These are phyloP conservation scores for Hydraecia micacea DNA, from an alignment of 2,888 invertebrate species.

Conservation along the genomic window DNA sequence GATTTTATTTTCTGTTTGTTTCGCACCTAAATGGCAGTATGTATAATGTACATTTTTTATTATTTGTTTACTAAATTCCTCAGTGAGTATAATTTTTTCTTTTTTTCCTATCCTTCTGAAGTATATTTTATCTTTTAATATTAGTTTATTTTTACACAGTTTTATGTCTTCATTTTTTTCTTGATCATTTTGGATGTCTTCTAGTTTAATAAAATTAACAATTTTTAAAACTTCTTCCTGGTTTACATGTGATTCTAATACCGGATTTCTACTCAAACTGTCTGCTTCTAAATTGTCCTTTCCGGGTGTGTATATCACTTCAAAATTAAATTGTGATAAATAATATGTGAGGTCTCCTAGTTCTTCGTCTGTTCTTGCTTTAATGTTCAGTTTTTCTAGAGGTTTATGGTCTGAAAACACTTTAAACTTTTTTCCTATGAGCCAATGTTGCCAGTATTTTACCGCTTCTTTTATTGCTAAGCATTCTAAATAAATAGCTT, in stretches of 20 bases:
- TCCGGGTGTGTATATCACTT: background rate
- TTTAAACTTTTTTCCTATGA: background rate
- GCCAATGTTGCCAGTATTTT: slow-evolving; percentile 19
- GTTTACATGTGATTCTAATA: background rate
- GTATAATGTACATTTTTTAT: background rate
- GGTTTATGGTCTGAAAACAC: background rate
- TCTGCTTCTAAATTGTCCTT: slow-evolving; percentile 14
- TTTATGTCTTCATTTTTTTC: slow-evolving; percentile 5
- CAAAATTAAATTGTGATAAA: background rate
- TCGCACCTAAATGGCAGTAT: background rate
- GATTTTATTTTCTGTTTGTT: background rate
- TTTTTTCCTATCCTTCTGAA: background rate
- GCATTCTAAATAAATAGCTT: slow-evolving; percentile 1
- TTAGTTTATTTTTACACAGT: background rate
- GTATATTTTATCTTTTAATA: background rate
- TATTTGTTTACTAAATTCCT: background rate
- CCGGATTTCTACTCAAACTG: slow-evolving; percentile 1
- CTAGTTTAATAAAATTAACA: no score
- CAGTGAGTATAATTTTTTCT: background rate
- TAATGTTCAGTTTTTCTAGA: slow-evolving; percentile 14
- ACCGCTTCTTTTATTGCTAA: slow-evolving; percentile 9
- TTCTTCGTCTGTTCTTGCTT: slow-evolving; percentile 4
- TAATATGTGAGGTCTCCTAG: slow-evolving; percentile 2
- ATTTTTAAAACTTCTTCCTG: no score
- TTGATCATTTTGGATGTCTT: background rate